Conservation (phyloP, 92 coral and sea anemone genomes). For the Palythoa heliodiscus region DNA sequence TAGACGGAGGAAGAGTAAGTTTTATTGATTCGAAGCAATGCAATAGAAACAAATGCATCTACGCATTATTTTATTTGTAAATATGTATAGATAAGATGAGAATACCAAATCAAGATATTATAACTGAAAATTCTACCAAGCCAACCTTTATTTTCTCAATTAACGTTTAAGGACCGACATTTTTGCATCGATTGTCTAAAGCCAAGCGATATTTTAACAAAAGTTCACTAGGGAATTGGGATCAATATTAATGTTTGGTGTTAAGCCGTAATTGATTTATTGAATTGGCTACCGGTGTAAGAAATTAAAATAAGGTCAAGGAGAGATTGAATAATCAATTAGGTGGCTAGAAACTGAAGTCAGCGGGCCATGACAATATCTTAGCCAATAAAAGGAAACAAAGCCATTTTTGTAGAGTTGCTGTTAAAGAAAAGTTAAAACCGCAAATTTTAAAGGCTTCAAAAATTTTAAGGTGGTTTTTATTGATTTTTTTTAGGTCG, state of each 20-base stretch:
- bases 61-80: not conserved
- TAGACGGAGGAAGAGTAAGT: not conserved
- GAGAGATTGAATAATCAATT: no score
- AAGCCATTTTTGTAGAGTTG: no score
- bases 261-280: not conserved
- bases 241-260: not conserved
- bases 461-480: no score
- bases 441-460: no score
- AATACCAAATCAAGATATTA: not conserved
- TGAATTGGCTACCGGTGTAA: not conserved
- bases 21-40: not conserved
- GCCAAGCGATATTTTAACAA: constrained; percentile 19
- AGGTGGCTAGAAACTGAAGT: not conserved
- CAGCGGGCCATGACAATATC: not conserved
- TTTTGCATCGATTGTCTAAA: constrained; percentile 1
- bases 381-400: no score
- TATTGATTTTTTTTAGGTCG: no score
- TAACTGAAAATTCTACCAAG: not conserved
- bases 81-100: not conserved
- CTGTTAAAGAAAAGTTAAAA: no score
- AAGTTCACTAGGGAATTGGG: constrained; percentile 25
- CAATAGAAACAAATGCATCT: not conserved
- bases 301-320: no score
- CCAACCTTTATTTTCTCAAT: not conserved
- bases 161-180: not conserved